phyloP scores from a whole-genome alignment of 2,888 invertebrate genomes.

The Margaritifera margaritifera region DNA sequence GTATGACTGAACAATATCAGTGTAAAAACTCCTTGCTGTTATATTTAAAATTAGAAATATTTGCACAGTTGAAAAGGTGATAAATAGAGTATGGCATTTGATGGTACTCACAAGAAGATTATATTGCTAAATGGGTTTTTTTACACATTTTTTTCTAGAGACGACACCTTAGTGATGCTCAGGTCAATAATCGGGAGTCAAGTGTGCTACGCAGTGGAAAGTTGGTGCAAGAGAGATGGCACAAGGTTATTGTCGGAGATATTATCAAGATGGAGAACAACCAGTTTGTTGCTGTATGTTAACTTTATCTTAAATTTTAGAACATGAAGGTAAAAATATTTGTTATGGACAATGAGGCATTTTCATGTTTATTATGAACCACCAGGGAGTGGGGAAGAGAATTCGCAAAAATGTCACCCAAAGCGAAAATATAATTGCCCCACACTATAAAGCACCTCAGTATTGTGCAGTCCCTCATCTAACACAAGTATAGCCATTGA shows the following conservation, averaged over 20 bases:
- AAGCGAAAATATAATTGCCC: too few relatives aligned
- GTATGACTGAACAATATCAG: too few relatives aligned
- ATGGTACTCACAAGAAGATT: background rate
- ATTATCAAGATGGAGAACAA: slow-evolving; percentile 99
- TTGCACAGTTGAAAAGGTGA: background rate
- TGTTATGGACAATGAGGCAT: too few relatives aligned
- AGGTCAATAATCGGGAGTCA: slow-evolving; percentile 94
- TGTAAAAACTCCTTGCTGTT: too few relatives aligned
- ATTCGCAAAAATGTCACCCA: too few relatives aligned
- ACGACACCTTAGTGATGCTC: slow-evolving; percentile 97
- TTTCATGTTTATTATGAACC: too few relatives aligned
- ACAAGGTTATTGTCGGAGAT: slow-evolving; percentile 94
- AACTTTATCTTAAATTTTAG: too few relatives aligned
- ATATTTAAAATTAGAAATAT: background rate
- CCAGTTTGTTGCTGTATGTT: slow-evolving; percentile 91
- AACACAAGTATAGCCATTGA: too few relatives aligned
- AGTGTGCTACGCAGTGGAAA: slow-evolving; percentile 91
- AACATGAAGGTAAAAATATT: too few relatives aligned
- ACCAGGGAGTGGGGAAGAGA: too few relatives aligned
- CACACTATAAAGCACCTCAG: too few relatives aligned
- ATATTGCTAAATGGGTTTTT: background rate
- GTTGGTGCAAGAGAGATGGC: slow-evolving; percentile 89
- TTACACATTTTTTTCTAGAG: slow-evolving; percentile 79
- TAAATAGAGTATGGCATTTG: background rate
- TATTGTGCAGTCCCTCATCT: too few relatives aligned